A percentile compares a stretch with the other conserved stretches of the same genome.
phyloP scores from a whole-genome alignment of 35 echinoderm and acorn worm genomes.

The Eucidaris tribuloides region DNA sequence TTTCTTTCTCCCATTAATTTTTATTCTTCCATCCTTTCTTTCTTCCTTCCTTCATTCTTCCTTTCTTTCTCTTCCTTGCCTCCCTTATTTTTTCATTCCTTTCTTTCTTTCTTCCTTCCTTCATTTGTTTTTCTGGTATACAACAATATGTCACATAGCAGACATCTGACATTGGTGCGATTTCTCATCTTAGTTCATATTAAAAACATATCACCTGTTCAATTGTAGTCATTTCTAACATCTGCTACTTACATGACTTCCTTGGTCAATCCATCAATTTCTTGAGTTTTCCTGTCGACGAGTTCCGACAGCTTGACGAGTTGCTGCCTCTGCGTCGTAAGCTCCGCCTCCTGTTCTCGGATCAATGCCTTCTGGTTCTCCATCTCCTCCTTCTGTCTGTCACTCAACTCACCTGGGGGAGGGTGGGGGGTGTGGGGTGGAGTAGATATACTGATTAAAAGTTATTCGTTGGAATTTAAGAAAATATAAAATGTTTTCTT shows the following conservation, averaged over 20 bases:
- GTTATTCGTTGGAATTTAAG: too few species aligned
- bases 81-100: neutral
- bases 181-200: too few species aligned
- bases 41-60: neutral
- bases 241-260: constrained; percentile 67
- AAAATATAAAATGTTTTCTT: too few species aligned
- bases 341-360: constrained; percentile 77
- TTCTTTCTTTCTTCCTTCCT: neutral
- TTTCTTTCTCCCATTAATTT: neutral
- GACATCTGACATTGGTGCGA: too few species aligned
- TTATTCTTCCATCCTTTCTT: neutral
- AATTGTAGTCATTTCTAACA: too few species aligned
- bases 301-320: constrained; percentile 93
- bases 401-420: constrained; percentile 78
- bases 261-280: constrained; percentile 57
- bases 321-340: constrained; percentile 95
- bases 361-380: constrained; percentile 61
- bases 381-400: constrained; percentile 87
- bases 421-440: neutral
- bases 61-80: neutral
- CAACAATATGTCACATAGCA: too few species aligned
- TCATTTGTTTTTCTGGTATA: too few species aligned
- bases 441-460: too few species aligned
- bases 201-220: too few species aligned
- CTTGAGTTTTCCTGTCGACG: constrained; percentile 65